Evolutionary conservation across 2,797 vertebrate genomes (phyloP), one percentile per base, ranked within the genome.

Genomic region (Poliocrania exsul): DNA sequence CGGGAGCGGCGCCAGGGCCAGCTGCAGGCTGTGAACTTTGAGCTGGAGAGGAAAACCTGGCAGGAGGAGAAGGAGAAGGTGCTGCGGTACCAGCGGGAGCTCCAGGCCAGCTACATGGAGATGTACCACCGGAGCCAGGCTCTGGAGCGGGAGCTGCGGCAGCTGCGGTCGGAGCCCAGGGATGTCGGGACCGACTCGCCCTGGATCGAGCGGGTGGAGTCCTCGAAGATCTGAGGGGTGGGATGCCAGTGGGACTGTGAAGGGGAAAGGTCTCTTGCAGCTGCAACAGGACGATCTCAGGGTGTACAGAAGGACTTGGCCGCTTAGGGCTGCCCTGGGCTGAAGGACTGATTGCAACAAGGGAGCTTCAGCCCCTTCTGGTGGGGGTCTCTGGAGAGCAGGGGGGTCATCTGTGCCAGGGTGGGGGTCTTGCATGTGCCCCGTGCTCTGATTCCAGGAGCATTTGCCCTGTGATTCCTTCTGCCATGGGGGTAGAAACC

Each of bases 51-150:
- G 87, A 98, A 97, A 96, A 99, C 98, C 13, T 99, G 99, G 99
- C 99, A 99, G 98, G 98, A 98, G 26, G 99, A 99, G 95, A 99
- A 99, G 97, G 99, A 99, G 93, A 99, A 99, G 95, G 99, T 99
- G 96, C 98, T 99, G 97, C 98, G 99, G 94, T 99, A 99, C 97
- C 99, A 99, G 98, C 98, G 98, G 83, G 99, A 99, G 98, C 99
- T 99, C 97, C 99, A 99, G 98, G 98, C 98, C 94, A 98, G 99
- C 97, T 99, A 99, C 97, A 97, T 99, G 97, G 99, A 99, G 91
- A 99, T 99, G 99, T 99, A 99, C 95, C 99, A 98, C 96, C 98
- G 98, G 95, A 99, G 98, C 71, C 98, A 99, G 93, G 98, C 81
- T 0, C 97, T 99, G 89, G 99, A 99, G 94, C 98, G 97, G 91